Evolutionary conservation across 2,113 vertebrate genomes (phyloP).

Genomic region (Setophaga kirtlandii): DNA sequence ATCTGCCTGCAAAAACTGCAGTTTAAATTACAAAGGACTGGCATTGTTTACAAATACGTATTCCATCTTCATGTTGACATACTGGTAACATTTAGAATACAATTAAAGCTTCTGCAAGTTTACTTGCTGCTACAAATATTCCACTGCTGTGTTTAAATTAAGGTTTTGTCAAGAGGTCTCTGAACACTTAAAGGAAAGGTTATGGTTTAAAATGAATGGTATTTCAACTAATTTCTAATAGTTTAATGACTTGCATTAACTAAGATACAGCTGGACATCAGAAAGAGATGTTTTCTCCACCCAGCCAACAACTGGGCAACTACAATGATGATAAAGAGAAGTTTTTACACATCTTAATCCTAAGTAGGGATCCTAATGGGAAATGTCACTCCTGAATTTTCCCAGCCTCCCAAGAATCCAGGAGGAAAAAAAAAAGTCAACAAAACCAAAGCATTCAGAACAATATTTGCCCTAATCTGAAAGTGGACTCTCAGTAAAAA

Average conservation of each 20-base stretch:
- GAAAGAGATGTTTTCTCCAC: fast-evolving
- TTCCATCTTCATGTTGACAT: background rate
- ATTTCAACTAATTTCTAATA: background rate
- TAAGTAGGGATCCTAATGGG: background rate
- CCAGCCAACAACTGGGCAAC: background rate
- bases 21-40: background rate
- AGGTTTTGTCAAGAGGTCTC: background rate
- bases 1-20: background rate
- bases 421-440: background rate
- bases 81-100: background rate
- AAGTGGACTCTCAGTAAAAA: background rate
- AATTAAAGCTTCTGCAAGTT: background rate
- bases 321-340: background rate
- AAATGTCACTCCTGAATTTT: background rate
- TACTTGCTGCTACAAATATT: background rate
- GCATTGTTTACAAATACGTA: background rate
- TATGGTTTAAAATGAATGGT: background rate
- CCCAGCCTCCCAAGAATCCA: background rate
- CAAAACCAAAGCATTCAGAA: background rate
- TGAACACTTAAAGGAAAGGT: background rate
- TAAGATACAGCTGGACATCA: background rate
- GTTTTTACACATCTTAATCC: background rate
- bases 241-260: background rate
- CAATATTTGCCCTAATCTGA: background rate
- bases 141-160: background rate